Evolutionary conservation across 2,113 vertebrate species (phyloP).

Genomic region (Ahaetulla prasina): DNA sequence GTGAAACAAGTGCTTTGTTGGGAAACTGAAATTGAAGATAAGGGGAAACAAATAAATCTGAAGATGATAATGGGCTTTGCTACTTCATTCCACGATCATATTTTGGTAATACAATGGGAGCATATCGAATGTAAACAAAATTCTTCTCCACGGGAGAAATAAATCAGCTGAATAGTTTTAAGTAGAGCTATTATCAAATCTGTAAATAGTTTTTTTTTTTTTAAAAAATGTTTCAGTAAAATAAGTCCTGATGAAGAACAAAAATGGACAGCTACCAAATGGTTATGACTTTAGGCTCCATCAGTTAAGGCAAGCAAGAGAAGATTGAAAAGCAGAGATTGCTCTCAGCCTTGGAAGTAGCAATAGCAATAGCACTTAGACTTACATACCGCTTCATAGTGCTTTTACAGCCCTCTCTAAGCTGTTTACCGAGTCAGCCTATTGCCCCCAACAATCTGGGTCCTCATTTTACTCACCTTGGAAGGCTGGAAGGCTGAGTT

Average conservation of each 20-base stretch:
- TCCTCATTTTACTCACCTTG: no score
- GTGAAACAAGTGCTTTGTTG: background rate
- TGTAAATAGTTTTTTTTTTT: background rate
- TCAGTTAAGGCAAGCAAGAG: background rate
- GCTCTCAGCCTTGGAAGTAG: background rate
- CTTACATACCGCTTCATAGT: no score
- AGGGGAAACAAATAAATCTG: background rate
- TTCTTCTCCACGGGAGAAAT: background rate
- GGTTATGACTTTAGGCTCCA: background rate
- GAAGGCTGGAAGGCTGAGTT: no score
- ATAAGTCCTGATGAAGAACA: background rate
- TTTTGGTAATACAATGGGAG: background rate
- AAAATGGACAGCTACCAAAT: background rate
- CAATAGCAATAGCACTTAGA: no score
- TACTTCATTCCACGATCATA: background rate
- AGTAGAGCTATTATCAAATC: background rate
- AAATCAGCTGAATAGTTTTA: background rate
- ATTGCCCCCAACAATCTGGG: no score
- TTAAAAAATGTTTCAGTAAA: background rate
- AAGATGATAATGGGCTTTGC: background rate
- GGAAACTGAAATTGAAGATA: background rate
- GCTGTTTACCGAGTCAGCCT: no score
- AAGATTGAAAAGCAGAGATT: background rate
- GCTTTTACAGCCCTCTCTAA: no score
- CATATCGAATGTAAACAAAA: background rate